Conservation (phyloP, 2,797 vertebrate species). For the Acipenser ruthenus region DNA sequence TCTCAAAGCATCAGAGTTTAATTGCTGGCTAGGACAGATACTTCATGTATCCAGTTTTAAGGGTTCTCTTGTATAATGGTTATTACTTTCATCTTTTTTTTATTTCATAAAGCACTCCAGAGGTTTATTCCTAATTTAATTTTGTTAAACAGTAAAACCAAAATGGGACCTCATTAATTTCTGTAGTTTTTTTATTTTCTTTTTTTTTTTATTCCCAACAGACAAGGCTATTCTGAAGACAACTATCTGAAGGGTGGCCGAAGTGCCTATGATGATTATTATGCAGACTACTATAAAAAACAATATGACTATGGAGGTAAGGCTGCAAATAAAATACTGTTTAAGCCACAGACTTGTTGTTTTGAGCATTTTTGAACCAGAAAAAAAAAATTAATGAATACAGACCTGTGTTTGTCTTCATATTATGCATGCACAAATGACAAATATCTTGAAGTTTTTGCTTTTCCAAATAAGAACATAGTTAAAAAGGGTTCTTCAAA, state of each 20-base stretch:
- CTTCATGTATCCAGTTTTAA: too few relatives aligned
- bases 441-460: too few relatives aligned
- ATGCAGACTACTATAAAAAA: conserved; percentile 68
- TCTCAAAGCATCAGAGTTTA: too few relatives aligned
- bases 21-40: too few relatives aligned
- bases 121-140: not conserved
- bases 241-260: conserved; percentile 66
- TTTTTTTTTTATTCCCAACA: conserved; percentile 34
- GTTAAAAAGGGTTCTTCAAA: not conserved
- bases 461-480: too few relatives aligned
- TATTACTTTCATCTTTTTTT: not conserved
- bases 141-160: not conserved
- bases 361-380: not conserved
- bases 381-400: not conserved
- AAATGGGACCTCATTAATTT: not conserved
- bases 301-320: conserved; percentile 79
- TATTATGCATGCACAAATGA: too few relatives aligned
- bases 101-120: not conserved
- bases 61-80: not conserved
- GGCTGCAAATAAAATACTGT: conserved; percentile 3
- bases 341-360: not conserved
- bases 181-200: not conserved
- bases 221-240: conserved; percentile 78
- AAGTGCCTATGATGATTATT: conserved; percentile 78
- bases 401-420: too few relatives aligned